A percentile compares a stretch with the other conserved stretches of the same genome.
Conservation (phyloP, 2,113 vertebrate species). For the Rattus norvegicus region GRCr8 NC_086028.1:73416001-73416500, state of each 20-base stretch:
- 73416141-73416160: background rate
- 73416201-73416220: background rate
- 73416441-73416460: background rate
- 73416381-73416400: background rate
- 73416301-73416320: background rate
- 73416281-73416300: background rate
- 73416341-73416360: background rate
- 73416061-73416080: background rate
- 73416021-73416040: background rate
- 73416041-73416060: background rate
- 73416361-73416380: background rate
- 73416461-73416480: background rate
- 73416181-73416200: no score
- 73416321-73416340: background rate
- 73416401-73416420: background rate
- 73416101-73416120: background rate
- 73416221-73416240: background rate
- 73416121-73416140: background rate
- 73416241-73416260: no score
- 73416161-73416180: background rate
- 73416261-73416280: background rate
- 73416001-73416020: background rate
- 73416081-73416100: background rate
- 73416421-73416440: rapidly evolving
- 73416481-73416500: background rate